These are phyloP conservation scores for Eupithecia subfuscata DNA, from an alignment of 2,888 invertebrate genomes.

Conservation along the genomic window DNA sequence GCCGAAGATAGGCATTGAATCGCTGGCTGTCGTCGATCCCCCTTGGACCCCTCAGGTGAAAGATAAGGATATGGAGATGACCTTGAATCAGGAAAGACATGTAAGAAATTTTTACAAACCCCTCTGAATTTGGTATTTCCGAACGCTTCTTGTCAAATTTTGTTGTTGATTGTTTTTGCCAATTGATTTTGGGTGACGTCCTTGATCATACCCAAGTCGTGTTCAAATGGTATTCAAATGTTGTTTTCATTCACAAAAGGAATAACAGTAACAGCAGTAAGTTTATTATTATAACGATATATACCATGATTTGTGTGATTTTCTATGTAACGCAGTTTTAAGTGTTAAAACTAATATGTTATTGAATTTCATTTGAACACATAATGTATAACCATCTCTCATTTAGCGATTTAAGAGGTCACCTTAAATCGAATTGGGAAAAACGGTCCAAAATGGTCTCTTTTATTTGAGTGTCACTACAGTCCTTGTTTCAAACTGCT, in stretches of 20 bases:
- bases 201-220: neutral
- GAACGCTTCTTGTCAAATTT: slow-evolving; percentile 29
- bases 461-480: slow-evolving; percentile 35
- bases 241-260: neutral
- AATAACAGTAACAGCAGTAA: neutral
- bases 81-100: slow-evolving; percentile 98
- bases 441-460: slow-evolving; percentile 30
- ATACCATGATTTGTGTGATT: neutral
- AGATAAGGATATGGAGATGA: slow-evolving; percentile 99
- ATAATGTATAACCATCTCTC: slow-evolving; percentile 3
- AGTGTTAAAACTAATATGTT: neutral
- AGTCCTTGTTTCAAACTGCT: slow-evolving; percentile 25
- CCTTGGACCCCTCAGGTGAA: slow-evolving; percentile 99
- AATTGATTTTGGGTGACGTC: slow-evolving; percentile 19
- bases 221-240: slow-evolving; percentile 4
- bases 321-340: neutral
- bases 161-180: slow-evolving; percentile 29
- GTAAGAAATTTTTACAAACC: slow-evolving; percentile 78
- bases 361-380: slow-evolving; percentile 13
- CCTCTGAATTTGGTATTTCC: slow-evolving; percentile 31
- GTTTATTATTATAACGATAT: neutral
- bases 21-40: slow-evolving; percentile 97
- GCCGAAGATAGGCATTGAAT: slow-evolving; percentile 98
- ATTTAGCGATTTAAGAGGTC: slow-evolving; percentile 8
- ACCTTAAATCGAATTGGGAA: slow-evolving; percentile 24